Conservation (phyloP, 2,888 invertebrate species). For the Vanessa cardui region DNA sequence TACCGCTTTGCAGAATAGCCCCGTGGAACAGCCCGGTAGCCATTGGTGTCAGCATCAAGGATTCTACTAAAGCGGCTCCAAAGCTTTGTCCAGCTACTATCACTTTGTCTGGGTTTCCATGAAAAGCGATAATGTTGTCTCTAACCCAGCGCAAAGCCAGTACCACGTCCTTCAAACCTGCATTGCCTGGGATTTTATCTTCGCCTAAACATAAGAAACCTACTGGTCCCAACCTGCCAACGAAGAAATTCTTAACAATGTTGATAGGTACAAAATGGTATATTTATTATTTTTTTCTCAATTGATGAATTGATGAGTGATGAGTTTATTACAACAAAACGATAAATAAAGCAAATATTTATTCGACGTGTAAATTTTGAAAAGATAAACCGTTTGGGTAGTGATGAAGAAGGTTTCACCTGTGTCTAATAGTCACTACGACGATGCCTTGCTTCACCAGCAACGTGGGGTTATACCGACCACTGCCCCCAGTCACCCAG, state of each 20-base stretch:
- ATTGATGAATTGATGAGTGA: no score
- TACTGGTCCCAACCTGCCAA: conserved; percentile 58
- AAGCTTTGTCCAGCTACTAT: conserved; percentile 68
- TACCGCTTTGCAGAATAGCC: conserved; percentile 71
- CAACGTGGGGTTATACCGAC: conserved; percentile 56
- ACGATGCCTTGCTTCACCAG: conserved; percentile 63
- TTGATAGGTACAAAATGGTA: no score
- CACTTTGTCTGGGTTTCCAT: conserved; percentile 66
- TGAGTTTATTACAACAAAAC: no score
- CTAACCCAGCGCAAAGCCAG: conserved; percentile 69
- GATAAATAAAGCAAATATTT: not conserved
- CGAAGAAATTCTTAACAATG: not conserved
- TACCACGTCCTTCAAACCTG: conserved; percentile 68
- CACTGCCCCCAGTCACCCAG: conserved; percentile 65
- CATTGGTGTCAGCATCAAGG: conserved; percentile 58
- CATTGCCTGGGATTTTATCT: conserved; percentile 68
- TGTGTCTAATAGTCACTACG: conserved; percentile 64
- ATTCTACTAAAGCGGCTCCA: conserved; percentile 71
- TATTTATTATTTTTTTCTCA: no score
- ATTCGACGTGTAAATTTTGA: not conserved
- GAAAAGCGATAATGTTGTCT: conserved; percentile 73
- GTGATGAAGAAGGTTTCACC: conserved; percentile 47
- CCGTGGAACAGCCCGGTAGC: conserved; percentile 64
- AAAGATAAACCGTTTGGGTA: not conserved
- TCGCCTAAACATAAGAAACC: conserved; percentile 68